Percentiles rank a stretch among this genome's conserved stretches.
phyloP scores from a whole-genome alignment of 2,113 vertebrate species.

The Cochlearius cochlearius region DNA sequence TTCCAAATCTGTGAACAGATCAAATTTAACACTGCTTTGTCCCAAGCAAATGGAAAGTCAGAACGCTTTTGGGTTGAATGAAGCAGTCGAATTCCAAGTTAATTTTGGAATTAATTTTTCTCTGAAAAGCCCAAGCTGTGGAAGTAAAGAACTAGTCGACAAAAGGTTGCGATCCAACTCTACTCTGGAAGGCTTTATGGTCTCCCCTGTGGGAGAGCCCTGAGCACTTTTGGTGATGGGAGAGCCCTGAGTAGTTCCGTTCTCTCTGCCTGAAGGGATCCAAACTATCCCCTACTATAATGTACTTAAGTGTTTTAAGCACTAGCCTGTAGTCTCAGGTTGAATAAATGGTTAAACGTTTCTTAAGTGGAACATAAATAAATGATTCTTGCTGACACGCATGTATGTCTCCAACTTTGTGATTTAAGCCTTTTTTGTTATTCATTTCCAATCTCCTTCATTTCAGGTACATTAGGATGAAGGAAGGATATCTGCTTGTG shows the following conservation, averaged over 20 bases:
- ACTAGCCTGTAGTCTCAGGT: neutral
- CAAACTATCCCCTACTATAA: neutral
- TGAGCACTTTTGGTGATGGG: neutral
- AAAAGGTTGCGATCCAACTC: neutral
- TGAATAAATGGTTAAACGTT: neutral
- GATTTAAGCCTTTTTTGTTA: neutral
- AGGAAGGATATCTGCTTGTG: neutral
- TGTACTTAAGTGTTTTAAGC: neutral
- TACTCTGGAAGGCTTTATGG: neutral
- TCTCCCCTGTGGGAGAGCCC: fast-evolving
- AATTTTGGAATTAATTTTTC: neutral
- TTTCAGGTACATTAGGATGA: neutral
- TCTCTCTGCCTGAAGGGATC: neutral
- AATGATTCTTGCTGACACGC: neutral
- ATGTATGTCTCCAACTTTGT: neutral
- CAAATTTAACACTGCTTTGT: neutral
- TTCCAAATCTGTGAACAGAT: neutral
- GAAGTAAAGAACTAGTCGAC: neutral
- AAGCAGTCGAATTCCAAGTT: neutral
- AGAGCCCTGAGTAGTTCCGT: neutral
- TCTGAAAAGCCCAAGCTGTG: neutral
- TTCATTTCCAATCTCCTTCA: neutral
- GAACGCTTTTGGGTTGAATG: neutral
- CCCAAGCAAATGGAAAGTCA: neutral
- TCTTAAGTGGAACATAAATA: neutral